Evolutionary conservation across 2,113 vertebrate genomes (phyloP).

Genomic region (Gavia stellata): DNA sequence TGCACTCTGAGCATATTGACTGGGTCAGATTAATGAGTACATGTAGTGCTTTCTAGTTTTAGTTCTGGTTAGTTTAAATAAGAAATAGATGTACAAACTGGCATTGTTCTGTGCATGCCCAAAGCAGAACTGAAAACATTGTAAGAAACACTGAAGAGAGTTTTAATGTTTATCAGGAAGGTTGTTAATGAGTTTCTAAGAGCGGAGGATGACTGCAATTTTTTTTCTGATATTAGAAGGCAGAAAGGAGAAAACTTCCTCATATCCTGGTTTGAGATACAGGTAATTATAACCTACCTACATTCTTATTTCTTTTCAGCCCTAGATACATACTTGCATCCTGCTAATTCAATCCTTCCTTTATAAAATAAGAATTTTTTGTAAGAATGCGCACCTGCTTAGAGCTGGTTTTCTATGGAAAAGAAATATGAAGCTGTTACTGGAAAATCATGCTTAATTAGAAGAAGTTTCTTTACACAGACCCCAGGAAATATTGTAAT

Average conservation of each 20-base stretch:
- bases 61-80: not conserved
- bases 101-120: rapidly evolving
- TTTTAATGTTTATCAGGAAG: not conserved
- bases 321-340: not conserved
- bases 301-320: not conserved
- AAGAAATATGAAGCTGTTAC: not conserved
- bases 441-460: not conserved
- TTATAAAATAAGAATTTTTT: not conserved
- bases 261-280: not conserved
- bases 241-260: not conserved
- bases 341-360: not conserved
- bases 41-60: not conserved
- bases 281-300: not conserved
- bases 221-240: not conserved
- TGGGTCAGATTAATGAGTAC: not conserved
- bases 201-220: rapidly evolving
- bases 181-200: not conserved
- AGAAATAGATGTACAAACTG: not conserved
- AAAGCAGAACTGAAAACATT: not conserved
- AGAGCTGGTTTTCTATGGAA: not conserved
- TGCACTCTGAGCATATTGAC: not conserved
- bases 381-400: not conserved
- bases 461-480: not conserved
- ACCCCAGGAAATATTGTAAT: not conserved
- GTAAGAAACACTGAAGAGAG: not conserved